Conservation (phyloP, 2,888 invertebrate species). For the Gerris lacustris region DNA sequence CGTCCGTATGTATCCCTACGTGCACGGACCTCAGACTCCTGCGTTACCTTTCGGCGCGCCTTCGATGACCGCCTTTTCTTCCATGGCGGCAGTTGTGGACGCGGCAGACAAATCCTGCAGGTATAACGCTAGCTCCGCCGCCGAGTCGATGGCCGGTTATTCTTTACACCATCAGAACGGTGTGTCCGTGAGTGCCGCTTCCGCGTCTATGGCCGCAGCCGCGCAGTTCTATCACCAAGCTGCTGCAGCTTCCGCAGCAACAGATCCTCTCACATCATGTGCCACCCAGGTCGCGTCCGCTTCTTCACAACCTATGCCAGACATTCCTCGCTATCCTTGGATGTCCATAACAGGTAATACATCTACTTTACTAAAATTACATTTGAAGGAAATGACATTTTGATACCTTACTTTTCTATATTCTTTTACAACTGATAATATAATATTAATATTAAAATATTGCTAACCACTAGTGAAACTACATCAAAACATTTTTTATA, state of each 20-base stretch:
- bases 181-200: slow-evolving; percentile 51
- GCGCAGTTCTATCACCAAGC: slow-evolving; percentile 87
- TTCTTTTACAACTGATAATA: too few species aligned
- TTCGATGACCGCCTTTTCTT: slow-evolving; percentile 48
- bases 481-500: too few species aligned
- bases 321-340: slow-evolving; percentile 89
- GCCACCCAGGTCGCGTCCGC: slow-evolving; percentile 52
- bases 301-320: slow-evolving; percentile 75
- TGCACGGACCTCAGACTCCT: slow-evolving; percentile 61
- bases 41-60: slow-evolving; percentile 51
- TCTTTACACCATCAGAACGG: slow-evolving; percentile 58
- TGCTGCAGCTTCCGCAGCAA: slow-evolving; percentile 59
- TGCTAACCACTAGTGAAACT: too few species aligned
- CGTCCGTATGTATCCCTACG: slow-evolving; percentile 86
- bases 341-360: slow-evolving; percentile 88
- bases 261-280: slow-evolving; percentile 71
- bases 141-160: slow-evolving; percentile 70
- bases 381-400: too few species aligned
- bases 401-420: too few species aligned
- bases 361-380: not conserved
- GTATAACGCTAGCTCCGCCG: slow-evolving; percentile 51
- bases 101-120: slow-evolving; percentile 68
- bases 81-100: slow-evolving; percentile 53
- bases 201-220: slow-evolving; percentile 49
- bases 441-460: too few species aligned